These are phyloP conservation scores for Calypte anna DNA, from an alignment of 2,113 vertebrate genomes.

Conservation along the genomic window DNA sequence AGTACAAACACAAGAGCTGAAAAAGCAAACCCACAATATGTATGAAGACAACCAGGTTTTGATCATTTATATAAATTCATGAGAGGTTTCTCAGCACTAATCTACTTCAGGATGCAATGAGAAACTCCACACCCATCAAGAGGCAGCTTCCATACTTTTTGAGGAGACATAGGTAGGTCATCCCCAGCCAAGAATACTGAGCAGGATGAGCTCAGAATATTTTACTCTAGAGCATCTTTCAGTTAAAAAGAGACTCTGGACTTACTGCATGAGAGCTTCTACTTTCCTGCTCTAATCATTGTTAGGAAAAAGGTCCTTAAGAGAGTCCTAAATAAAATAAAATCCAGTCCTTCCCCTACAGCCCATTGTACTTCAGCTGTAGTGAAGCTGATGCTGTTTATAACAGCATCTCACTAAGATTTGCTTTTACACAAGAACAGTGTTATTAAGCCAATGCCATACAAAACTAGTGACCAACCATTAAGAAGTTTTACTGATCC, in stretches of 20 bases:
- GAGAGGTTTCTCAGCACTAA: background rate
- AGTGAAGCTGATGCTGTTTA: background rate
- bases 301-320: background rate
- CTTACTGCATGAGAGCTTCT: background rate
- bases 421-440: background rate
- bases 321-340: background rate
- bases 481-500: background rate
- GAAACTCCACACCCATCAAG: background rate
- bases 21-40: background rate
- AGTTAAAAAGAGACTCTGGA: background rate
- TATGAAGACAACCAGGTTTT: background rate
- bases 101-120: background rate
- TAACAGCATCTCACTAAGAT: background rate
- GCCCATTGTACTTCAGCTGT: background rate
- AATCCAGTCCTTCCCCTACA: background rate
- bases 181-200: background rate
- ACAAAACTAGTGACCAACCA: background rate
- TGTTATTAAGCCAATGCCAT: background rate
- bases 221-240: background rate
- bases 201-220: background rate
- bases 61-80: background rate
- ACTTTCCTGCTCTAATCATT: background rate
- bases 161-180: background rate
- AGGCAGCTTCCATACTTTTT: background rate
- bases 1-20: background rate